Evolutionary conservation across 2,797 vertebrate species (phyloP).

Genomic region (Micrastur ruficollis): DNA sequence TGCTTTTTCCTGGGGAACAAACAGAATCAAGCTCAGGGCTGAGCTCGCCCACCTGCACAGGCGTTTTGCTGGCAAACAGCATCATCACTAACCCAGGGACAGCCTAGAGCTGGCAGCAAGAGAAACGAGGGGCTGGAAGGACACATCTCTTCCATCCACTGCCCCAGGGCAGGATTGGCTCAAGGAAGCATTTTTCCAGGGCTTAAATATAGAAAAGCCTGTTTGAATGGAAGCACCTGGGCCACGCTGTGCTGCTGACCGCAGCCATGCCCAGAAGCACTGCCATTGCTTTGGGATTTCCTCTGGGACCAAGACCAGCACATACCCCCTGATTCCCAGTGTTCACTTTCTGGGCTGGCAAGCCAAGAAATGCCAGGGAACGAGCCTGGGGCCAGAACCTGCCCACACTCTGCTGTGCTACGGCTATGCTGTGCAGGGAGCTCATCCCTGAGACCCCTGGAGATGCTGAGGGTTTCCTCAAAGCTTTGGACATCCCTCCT

Average conservation of each 20-base stretch:
- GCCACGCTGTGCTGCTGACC: rapidly evolving
- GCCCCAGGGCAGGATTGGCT: no score
- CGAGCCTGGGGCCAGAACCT: background rate
- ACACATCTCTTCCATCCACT: background rate
- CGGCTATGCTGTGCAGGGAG: rapidly evolving
- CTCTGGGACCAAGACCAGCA: background rate
- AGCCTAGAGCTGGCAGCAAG: background rate
- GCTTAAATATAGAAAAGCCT: background rate
- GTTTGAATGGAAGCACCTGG: background rate
- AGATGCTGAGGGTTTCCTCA: background rate
- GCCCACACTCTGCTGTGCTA: background rate
- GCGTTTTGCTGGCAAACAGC: background rate
- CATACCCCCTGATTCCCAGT: background rate
- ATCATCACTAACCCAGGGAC: background rate
- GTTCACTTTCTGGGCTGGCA: background rate
- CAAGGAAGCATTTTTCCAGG: background rate
- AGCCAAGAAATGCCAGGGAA: background rate
- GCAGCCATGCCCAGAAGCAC: background rate
- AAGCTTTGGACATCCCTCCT: no score
- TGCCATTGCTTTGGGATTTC: background rate
- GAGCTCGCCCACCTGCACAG: rapidly evolving
- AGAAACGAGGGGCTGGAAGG: background rate
- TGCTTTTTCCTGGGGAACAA: rapidly evolving
- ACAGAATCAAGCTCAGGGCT: background rate
- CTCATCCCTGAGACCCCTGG: background rate